These are phyloP conservation scores for Stichopus chloronotus DNA, from an alignment of 35 echinoderm and acorn worm genomes.

Conservation along the genomic window DNA sequence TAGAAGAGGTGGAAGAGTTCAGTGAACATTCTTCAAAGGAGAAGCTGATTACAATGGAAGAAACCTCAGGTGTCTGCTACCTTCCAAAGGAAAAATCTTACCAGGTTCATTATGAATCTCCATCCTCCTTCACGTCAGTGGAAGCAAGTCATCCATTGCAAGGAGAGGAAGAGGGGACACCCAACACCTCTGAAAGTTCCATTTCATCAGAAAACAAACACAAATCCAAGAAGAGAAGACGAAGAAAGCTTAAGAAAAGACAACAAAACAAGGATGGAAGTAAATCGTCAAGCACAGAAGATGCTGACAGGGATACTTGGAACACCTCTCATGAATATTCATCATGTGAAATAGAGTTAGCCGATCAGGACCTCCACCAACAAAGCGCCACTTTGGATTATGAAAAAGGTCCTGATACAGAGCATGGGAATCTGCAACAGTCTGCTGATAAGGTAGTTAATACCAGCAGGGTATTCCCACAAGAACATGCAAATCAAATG, in stretches of 20 bases:
- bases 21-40: constrained; percentile 76
- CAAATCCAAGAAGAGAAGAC: not conserved
- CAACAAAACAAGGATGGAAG: not conserved
- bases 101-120: constrained; percentile 36
- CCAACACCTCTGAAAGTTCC: not conserved
- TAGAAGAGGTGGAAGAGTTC: constrained; percentile 51
- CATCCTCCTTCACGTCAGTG: not conserved
- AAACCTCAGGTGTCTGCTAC: constrained; percentile 81
- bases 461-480: not conserved
- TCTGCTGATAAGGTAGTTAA: not conserved
- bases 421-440: not conserved
- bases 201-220: not conserved
- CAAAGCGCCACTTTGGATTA: not conserved
- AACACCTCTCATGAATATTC: not conserved
- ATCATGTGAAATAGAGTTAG: not conserved
- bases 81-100: constrained; percentile 58
- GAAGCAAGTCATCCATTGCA: not conserved
- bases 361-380: not conserved
- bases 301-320: not conserved
- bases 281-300: not conserved
- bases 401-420: not conserved
- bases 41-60: constrained; percentile 58
- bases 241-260: not conserved
- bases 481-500: not conserved
- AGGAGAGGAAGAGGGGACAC: not conserved